Evolutionary conservation across 2,113 vertebrate genomes (phyloP), one percentile per base, ranked within the genome.

Genomic region (Solea solea): DNA sequence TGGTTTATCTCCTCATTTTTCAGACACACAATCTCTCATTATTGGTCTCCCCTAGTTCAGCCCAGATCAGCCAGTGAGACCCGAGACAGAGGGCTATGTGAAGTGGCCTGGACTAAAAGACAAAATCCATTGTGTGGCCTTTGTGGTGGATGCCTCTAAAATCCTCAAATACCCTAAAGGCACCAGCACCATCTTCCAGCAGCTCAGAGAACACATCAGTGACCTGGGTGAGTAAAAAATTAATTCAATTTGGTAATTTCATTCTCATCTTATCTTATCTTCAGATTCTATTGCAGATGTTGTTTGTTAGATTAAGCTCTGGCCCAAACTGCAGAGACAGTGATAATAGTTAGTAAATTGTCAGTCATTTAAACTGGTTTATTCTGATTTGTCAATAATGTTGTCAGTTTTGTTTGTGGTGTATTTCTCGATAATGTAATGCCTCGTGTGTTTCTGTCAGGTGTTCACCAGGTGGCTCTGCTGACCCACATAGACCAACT

Each of bases 81-180:
- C 79, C 16, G 90, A 91, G 34, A 91, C 88, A 1, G 21, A 16
- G 12, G 86, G 86, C 54, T 93, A 88, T 5, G 68, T 90, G 63
- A 91, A 87, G 76, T 85, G 57, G 53, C 93, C 93, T 0, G 64
- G 34, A n/a, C 55, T 83, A 1, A 69, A 58, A 53, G 87, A 93
- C 4, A 88, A 86, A 62, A 82, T 94, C 69, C 91, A 93, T 27
- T 94, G 93, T 69, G 92, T 93, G 71, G 93, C 62, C 15, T 94
- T 93, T 73, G 86, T 94, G 44, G 54, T 94, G 56, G 87, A 91
- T 0, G 89, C 88, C 9, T 71, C 79, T 0, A 85, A 91, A 57
- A 16, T 94, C 8, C 2, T 2, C 21, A 60, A 25, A 16, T 92
- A 88, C 65, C 0, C 81, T 25, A 84, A 87, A 83, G 60, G 81